phyloP scores from a whole-genome alignment of 2,113 vertebrate species.

The Ochotona princeps region DNA sequence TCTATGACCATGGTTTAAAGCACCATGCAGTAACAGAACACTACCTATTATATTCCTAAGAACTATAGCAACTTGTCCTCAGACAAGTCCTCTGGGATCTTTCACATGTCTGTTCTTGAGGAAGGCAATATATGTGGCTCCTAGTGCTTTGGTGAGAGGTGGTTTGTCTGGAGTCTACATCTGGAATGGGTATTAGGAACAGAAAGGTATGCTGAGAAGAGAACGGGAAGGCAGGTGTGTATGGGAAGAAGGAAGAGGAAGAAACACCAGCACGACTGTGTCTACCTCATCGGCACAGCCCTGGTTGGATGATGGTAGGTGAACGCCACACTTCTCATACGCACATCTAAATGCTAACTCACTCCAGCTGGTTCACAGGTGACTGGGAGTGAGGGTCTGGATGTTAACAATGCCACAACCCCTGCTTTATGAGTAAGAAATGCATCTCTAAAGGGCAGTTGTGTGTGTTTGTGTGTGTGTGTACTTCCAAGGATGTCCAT shows the following conservation, averaged over 20 bases:
- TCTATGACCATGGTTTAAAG: not conserved
- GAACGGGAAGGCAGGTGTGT: not conserved
- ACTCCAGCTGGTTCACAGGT: not conserved
- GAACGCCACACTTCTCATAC: not conserved
- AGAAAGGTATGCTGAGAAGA: not conserved
- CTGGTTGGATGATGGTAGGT: not conserved
- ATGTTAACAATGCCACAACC: not conserved
- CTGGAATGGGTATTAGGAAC: not conserved
- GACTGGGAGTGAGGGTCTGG: not conserved
- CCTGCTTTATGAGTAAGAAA: not conserved
- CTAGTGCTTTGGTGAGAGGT: not conserved
- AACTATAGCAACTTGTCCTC: not conserved
- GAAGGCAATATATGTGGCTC: not conserved
- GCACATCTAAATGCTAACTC: not conserved
- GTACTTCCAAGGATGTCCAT: too few relatives aligned
- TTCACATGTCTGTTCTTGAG: not conserved
- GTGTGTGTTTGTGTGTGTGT: not conserved
- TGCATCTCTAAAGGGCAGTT: conserved; percentile 9
- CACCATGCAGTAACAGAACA: not conserved
- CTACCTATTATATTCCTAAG: not conserved
- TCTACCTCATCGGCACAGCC: not conserved
- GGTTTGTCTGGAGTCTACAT: not conserved
- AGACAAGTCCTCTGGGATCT: not conserved
- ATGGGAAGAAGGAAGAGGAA: not conserved
- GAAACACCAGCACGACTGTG: not conserved